Percentiles rank a stretch among this genome's conserved stretches.
phyloP scores from a whole-genome alignment of 2,888 invertebrate genomes.

The Bellardia bayeri region DNA sequence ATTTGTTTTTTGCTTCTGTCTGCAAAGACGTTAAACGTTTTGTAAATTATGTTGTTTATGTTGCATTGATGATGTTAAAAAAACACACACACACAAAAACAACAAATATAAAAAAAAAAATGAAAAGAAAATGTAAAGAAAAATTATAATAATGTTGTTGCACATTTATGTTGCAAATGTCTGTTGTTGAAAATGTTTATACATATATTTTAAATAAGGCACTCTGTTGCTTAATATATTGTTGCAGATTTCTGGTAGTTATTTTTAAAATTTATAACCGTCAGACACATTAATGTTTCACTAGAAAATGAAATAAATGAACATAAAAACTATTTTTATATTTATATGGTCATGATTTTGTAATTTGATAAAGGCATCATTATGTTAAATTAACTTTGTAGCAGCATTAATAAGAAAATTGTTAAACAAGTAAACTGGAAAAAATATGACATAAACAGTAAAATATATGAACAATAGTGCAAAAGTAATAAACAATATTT shows the following conservation, averaged over 20 bases:
- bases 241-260: constrained; percentile 7
- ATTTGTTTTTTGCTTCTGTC: constrained; percentile 28
- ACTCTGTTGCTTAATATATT: neutral
- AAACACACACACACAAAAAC: neutral
- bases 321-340: neutral
- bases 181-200: constrained; percentile 52
- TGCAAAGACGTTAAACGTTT: constrained; percentile 71
- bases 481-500: too few relatives aligned
- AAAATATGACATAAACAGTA: neutral
- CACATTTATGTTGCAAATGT: constrained; percentile 60
- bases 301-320: constrained; percentile 2
- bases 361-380: constrained; percentile 65
- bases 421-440: neutral
- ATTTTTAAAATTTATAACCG: constrained; percentile 62
- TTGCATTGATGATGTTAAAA: constrained; percentile 70
- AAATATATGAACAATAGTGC: too few relatives aligned
- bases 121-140: constrained; percentile 17
- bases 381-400: constrained; percentile 60
- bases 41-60: constrained; percentile 72
- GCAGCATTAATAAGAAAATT: constrained; percentile 17
- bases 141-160: constrained; percentile 68
- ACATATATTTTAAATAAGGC: constrained; percentile 22
- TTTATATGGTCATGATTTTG: constrained; percentile 62
- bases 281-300: constrained; percentile 62
- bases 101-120: constrained; percentile 10